Evolutionary conservation across 2,888 invertebrate species (phyloP).

Genomic region (Stictocephala bisonia): DNA sequence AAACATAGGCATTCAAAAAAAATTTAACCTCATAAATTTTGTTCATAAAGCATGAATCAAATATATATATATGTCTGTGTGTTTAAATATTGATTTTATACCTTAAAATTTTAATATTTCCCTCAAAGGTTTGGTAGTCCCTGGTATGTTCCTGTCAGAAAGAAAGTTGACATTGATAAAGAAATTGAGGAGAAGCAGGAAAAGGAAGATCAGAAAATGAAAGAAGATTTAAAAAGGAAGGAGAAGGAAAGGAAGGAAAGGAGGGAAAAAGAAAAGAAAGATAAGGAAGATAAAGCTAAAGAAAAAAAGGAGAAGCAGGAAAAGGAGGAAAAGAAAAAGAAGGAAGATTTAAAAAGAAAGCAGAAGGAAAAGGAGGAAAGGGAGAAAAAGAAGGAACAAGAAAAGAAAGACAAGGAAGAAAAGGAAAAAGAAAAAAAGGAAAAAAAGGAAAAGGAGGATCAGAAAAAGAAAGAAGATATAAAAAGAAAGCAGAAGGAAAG

Average conservation of each 20-base stretch:
- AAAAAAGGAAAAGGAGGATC: too few species aligned
- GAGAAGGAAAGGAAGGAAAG: not conserved
- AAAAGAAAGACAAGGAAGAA: too few species aligned
- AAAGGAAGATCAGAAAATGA: slow-evolving; percentile 18
- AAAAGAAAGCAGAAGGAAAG: not conserved
- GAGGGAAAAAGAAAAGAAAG: not conserved
- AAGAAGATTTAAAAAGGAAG: not conserved
- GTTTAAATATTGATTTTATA: not conserved
- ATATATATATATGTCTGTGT: too few species aligned
- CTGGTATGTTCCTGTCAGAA: slow-evolving; percentile 9
- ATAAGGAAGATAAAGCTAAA: not conserved
- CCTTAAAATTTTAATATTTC: not conserved
- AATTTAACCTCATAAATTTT: not conserved
- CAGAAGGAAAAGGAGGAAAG: too few species aligned
- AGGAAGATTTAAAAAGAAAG: too few species aligned
- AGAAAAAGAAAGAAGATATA: too few species aligned
- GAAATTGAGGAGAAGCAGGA: not conserved
- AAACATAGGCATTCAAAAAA: too few species aligned
- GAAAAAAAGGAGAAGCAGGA: not conserved
- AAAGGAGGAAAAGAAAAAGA: slow-evolving; percentile 3
- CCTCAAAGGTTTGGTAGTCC: slow-evolving; percentile 25
- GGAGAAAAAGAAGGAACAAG: too few species aligned
- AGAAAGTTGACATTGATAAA: slow-evolving; percentile 2
- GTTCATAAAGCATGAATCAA: too few species aligned
- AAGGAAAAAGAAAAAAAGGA: too few species aligned